Conservation (phyloP, 2,888 invertebrate genomes). For the Ochropleura leucogaster region DNA sequence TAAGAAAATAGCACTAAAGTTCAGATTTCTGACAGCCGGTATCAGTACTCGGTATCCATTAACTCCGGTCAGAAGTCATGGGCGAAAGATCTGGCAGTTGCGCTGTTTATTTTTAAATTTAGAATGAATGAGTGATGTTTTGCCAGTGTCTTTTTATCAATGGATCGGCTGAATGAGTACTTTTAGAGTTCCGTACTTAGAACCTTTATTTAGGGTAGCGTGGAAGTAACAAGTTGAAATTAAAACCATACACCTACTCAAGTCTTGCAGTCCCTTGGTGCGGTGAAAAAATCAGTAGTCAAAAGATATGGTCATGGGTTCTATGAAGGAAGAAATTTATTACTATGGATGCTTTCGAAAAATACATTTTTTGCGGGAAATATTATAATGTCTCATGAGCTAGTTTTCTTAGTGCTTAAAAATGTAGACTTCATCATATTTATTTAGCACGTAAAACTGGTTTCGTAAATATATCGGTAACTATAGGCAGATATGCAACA, state of each 20-base stretch:
- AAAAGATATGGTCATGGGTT: too few species aligned
- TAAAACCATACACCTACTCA: too few species aligned
- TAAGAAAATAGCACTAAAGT: constrained; percentile 58
- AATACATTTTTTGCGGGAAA: too few species aligned
- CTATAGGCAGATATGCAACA: neutral
- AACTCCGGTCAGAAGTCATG: constrained; percentile 57
- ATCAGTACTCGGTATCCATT: constrained; percentile 57
- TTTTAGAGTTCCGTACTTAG: neutral
- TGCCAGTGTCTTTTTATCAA: constrained; percentile 35
- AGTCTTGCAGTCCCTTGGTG: too few species aligned
- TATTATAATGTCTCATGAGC: neutral
- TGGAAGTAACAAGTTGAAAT: too few species aligned
- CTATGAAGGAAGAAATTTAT: neutral
- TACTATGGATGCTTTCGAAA: neutral
- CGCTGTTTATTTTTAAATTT: constrained; percentile 55
- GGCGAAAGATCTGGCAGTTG: constrained; percentile 44
- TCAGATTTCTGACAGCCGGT: constrained; percentile 51
- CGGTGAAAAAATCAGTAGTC: too few species aligned
- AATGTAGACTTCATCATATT: too few species aligned
- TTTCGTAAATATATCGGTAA: neutral
- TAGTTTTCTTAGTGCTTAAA: too few species aligned
- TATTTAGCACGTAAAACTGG: too few species aligned
- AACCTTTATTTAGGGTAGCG: too few species aligned
- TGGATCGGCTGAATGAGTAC: neutral
- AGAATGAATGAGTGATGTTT: constrained; percentile 50